Conservation (phyloP, 2,113 vertebrate genomes). For the Ptyas mucosa region DNA sequence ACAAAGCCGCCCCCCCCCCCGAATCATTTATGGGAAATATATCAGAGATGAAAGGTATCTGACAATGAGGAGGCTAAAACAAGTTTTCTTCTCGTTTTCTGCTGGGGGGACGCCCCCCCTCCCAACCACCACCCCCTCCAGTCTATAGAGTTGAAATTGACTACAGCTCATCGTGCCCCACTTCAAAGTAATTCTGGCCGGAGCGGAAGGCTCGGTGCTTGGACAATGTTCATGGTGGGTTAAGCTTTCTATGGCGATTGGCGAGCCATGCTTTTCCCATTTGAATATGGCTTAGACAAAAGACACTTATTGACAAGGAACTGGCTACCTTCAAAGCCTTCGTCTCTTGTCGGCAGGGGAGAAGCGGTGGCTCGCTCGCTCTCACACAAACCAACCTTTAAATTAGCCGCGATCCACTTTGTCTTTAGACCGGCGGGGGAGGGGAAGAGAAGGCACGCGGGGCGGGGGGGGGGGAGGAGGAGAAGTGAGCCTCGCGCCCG, state of each 20-base stretch:
- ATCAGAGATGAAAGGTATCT: slow-evolving; percentile 87
- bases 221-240: slow-evolving; percentile 91
- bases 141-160: slow-evolving; percentile 88
- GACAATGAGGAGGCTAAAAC: slow-evolving; percentile 90
- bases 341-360: slow-evolving; percentile 63
- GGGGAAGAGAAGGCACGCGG: not conserved
- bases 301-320: slow-evolving; percentile 86
- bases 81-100: slow-evolving; percentile 84
- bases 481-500: not conserved
- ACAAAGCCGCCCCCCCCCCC: slow-evolving; percentile 81
- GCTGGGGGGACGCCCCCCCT: slow-evolving; percentile 77
- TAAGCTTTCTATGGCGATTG: slow-evolving; percentile 93
- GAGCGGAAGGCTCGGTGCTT: slow-evolving; percentile 86
- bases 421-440: slow-evolving; percentile 39
- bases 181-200: slow-evolving; percentile 90
- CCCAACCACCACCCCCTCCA: slow-evolving; percentile 66
- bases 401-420: slow-evolving; percentile 62
- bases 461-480: too few species aligned
- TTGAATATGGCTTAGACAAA: slow-evolving; percentile 82
- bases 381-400: slow-evolving; percentile 57
- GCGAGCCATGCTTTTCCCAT: slow-evolving; percentile 81
- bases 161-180: slow-evolving; percentile 85
- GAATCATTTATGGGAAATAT: slow-evolving; percentile 97
- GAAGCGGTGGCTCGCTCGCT: slow-evolving; percentile 39
- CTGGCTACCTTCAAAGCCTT: slow-evolving; percentile 85